Conservation (phyloP, 2,888 invertebrate genomes). For the Folsomia candida region DNA sequence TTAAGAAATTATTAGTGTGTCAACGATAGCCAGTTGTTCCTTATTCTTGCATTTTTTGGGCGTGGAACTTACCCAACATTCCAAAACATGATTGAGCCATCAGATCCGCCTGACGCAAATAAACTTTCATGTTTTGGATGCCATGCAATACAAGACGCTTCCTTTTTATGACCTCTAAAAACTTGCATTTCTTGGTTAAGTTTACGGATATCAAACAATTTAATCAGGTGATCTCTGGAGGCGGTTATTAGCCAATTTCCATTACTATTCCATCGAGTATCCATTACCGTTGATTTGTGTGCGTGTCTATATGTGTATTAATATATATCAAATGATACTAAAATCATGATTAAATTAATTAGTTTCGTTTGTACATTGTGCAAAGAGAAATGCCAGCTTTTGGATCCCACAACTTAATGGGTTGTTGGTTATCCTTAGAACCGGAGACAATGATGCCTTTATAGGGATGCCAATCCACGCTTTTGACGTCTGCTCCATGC, state of each 20-base stretch:
- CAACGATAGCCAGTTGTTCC: neutral
- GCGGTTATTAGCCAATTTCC: conserved; percentile 99
- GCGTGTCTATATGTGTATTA: conserved; percentile 69
- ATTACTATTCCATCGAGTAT: conserved; percentile 98
- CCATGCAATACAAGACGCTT: conserved; percentile 96
- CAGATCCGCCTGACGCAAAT: conserved; percentile 97
- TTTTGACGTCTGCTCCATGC: conserved; percentile 97
- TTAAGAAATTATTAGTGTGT: neutral
- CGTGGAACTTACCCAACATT: conserved; percentile 81
- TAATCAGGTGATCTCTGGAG: conserved; percentile 92
- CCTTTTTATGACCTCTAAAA: conserved; percentile 98
- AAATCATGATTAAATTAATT: neutral
- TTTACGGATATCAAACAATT: conserved; percentile 95
- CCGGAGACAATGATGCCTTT: conserved; percentile 96
- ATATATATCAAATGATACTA: conserved; percentile 9
- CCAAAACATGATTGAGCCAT: conserved; percentile 98
- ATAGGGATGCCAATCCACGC: conserved; percentile 99
- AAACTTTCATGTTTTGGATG: conserved; percentile 95
- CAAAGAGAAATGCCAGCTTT: conserved; percentile 92
- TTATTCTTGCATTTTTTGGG: neutral
- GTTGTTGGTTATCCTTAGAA: conserved; percentile 99
- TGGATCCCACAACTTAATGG: conserved; percentile 99
- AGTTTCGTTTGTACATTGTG: conserved; percentile 69
- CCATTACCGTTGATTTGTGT: conserved; percentile 99
- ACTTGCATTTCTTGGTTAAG: conserved; percentile 92